phyloP scores from a whole-genome alignment of 1,140 invertebrate species.

The Akabosia matsudoensis region DNA sequence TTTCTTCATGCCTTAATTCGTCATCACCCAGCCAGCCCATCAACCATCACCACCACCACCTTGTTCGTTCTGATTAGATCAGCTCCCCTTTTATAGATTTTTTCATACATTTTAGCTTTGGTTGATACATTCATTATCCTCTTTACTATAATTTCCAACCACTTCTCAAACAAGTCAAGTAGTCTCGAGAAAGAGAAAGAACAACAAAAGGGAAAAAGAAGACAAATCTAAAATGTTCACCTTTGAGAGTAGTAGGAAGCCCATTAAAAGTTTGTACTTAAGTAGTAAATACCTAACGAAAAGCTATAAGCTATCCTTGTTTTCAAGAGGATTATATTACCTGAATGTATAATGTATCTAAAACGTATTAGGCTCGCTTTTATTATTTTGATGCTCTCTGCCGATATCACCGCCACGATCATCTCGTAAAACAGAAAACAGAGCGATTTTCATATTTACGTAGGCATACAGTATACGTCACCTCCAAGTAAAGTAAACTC shows the following conservation, averaged over 20 bases:
- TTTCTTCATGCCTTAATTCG: not conserved
- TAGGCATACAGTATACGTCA: too few species aligned
- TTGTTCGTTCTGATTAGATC: not conserved
- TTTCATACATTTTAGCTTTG: too few species aligned
- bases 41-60: not conserved
- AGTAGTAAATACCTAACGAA: not conserved
- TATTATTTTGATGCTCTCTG: not conserved
- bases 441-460: not conserved
- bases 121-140: too few species aligned
- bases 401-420: not conserved
- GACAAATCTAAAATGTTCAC: not conserved
- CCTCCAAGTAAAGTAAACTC: too few species aligned
- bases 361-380: too few species aligned
- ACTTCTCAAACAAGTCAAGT: not conserved
- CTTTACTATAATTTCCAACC: not conserved
- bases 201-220: not conserved
- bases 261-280: not conserved
- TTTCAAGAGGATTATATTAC: not conserved
- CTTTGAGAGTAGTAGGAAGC: not conserved
- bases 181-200: too few species aligned
- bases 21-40: not conserved
- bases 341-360: not conserved
- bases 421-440: not conserved
- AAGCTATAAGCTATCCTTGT: not conserved
- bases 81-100: conserved; percentile 6